phyloP scores from a whole-genome alignment of 2,888 invertebrate genomes.

The Taenaris catops region DNA sequence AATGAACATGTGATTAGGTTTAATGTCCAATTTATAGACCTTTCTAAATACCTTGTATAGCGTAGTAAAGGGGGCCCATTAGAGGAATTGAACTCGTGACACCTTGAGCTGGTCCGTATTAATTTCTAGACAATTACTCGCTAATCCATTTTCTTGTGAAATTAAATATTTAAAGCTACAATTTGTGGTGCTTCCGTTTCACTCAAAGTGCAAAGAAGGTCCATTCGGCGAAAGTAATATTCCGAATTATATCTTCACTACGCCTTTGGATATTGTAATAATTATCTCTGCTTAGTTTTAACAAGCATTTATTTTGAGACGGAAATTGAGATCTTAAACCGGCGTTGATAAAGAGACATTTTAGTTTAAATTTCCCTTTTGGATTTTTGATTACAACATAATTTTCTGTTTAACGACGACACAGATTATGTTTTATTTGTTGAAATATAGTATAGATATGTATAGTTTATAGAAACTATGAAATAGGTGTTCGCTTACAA shows the following conservation, averaged over 20 bases:
- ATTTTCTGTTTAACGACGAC: too few species aligned
- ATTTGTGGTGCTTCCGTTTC: conserved; percentile 66
- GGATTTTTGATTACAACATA: too few species aligned
- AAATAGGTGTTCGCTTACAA: too few species aligned
- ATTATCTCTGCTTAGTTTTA: conserved; percentile 68
- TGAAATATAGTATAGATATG: too few species aligned
- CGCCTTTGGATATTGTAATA: conserved; percentile 64
- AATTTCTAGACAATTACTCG: conserved; percentile 51
- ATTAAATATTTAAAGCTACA: conserved; percentile 67
- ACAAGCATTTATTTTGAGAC: conserved; percentile 63
- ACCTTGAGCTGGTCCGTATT: conserved; percentile 15
- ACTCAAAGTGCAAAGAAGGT: conserved; percentile 55
- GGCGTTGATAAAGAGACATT: too few species aligned
- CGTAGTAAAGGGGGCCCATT: conserved; percentile 29
- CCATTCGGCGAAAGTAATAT: conserved; percentile 66
- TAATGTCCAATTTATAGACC: conserved; percentile 34
- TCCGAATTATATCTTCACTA: conserved; percentile 68
- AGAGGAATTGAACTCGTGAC: conserved; percentile 18
- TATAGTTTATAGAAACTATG: too few species aligned
- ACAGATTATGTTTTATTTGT: too few species aligned
- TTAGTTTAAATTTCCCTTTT: too few species aligned
- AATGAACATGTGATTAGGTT: conserved; percentile 57
- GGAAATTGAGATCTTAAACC: conserved; percentile 59
- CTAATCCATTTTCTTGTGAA: conserved; percentile 63
- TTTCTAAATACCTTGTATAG: conserved; percentile 31